Evolutionary conservation across 2,113 vertebrate species (phyloP).

Genomic region (Eurypyga helias): DNA sequence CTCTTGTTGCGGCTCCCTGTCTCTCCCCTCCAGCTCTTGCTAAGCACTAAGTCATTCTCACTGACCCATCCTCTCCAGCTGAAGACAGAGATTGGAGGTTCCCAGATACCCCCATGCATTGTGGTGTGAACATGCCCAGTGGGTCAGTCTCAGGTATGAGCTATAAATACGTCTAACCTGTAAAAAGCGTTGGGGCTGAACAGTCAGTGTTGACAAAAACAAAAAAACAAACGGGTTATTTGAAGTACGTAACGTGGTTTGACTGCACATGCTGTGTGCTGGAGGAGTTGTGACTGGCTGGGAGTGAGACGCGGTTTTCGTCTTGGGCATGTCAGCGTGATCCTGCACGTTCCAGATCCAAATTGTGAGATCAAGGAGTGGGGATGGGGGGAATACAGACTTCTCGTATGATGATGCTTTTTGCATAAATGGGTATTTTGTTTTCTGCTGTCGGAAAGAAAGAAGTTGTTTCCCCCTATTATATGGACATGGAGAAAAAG

Average conservation of each 20-base stretch:
- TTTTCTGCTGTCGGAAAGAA: background rate
- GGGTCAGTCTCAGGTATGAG: conserved; percentile 72
- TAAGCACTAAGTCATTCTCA: conserved; percentile 66
- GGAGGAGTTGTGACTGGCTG: conserved; percentile 7
- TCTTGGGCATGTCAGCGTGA: conserved; percentile 54
- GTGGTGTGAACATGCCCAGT: conserved; percentile 71
- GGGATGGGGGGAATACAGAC: background rate
- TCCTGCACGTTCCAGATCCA: conserved; percentile 5
- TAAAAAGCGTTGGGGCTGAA: conserved; percentile 66
- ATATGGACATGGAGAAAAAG: background rate
- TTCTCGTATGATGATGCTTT: background rate
- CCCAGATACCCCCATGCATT: conserved; percentile 71
- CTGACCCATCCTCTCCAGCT: conserved; percentile 70
- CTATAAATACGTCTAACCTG: conserved; percentile 70
- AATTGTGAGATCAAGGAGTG: background rate
- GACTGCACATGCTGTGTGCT: conserved; percentile 37
- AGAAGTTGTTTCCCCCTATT: background rate
- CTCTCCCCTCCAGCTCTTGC: conserved; percentile 57
- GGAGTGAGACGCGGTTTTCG: conserved; percentile 47
- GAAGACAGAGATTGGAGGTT: conserved; percentile 70
- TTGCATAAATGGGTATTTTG: background rate
- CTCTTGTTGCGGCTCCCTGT: conserved; percentile 48
- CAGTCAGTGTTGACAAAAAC: conserved; percentile 32
- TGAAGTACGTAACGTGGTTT: background rate
- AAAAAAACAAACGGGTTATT: conserved; percentile 6